These are phyloP conservation scores for Spilogale gracilis DNA, from an alignment of 2,113 vertebrate genomes.

Conservation along the genomic window DNA sequence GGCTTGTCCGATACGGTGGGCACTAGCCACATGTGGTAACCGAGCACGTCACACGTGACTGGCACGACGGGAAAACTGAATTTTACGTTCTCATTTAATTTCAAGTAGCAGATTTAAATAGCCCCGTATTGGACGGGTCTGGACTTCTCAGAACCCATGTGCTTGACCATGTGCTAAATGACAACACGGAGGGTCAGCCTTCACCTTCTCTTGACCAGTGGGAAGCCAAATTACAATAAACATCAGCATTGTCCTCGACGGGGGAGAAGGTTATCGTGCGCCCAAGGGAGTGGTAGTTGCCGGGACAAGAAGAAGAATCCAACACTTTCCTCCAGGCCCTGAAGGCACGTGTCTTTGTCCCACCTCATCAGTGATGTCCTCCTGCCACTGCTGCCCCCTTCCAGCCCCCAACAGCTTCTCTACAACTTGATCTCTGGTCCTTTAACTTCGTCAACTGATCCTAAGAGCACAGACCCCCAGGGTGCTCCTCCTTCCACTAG, in stretches of 20 bases:
- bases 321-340: neutral
- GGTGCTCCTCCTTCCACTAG: neutral
- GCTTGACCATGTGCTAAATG: neutral
- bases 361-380: neutral
- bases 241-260: neutral
- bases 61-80: neutral
- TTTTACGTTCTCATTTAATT: neutral
- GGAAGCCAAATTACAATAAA: neutral
- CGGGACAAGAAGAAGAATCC: neutral
- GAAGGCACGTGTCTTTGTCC: neutral
- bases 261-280: accelerated
- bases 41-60: neutral
- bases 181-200: neutral
- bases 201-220: neutral
- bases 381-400: neutral
- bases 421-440: neutral
- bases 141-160: neutral
- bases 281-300: neutral
- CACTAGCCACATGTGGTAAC: neutral
- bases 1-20: neutral
- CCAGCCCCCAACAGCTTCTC: neutral
- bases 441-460: neutral
- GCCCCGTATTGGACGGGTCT: neutral
- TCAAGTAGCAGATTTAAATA: neutral
- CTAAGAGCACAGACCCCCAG: neutral